phyloP scores from a whole-genome alignment of 2,888 invertebrate genomes.

The Hirudinaria manillensis region DNA sequence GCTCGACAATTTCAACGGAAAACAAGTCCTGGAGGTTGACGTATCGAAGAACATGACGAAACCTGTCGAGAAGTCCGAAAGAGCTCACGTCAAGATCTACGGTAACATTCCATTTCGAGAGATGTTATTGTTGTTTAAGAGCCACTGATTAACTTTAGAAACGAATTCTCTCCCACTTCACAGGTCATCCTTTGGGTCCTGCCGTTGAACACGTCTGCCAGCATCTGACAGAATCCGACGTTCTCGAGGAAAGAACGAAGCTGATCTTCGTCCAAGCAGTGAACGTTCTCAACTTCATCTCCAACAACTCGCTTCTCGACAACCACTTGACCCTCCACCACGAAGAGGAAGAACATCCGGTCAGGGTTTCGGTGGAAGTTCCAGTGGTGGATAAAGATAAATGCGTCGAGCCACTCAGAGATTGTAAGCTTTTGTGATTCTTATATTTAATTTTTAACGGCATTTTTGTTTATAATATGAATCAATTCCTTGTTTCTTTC shows the following conservation, averaged over 20 bases:
- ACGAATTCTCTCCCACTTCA: background rate
- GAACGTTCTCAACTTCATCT: background rate
- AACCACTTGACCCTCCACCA: background rate
- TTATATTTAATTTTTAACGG: background rate
- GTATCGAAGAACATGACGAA: background rate
- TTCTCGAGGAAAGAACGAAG: background rate
- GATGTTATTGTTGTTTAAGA: background rate
- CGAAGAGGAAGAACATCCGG: background rate
- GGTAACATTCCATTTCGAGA: background rate
- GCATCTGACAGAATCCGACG: background rate
- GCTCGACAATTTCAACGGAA: background rate
- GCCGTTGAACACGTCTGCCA: conserved; percentile 5
- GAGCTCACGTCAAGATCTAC: background rate
- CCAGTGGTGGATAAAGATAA: background rate
- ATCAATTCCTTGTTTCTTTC: background rate
- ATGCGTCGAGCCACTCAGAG: background rate
- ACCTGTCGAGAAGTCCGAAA: background rate
- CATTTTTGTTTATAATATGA: background rate
- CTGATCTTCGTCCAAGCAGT: background rate
- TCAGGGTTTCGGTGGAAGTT: background rate
- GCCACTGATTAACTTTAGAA: background rate
- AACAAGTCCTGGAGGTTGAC: background rate
- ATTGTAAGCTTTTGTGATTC: background rate
- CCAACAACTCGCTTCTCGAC: conserved; percentile 4
- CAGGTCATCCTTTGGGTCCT: background rate